phyloP scores from a whole-genome alignment of 1,140 invertebrate species.

The Hetaerina americana region DNA sequence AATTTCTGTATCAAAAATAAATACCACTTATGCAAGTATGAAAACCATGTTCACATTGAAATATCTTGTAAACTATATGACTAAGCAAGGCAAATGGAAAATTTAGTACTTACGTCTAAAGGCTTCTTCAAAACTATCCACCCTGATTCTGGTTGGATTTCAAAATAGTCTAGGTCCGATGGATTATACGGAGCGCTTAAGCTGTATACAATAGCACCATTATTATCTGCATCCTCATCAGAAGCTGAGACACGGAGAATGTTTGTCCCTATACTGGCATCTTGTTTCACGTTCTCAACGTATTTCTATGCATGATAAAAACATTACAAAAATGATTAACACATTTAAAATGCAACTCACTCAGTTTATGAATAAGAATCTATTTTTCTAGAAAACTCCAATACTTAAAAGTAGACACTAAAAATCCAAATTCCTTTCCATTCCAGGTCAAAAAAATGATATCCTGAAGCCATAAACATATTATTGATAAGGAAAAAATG shows the following conservation, averaged over 20 bases:
- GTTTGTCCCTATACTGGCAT: constrained; percentile 88
- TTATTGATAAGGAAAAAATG: too few species aligned
- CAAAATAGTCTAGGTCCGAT: constrained; percentile 83
- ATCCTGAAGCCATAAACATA: too few species aligned
- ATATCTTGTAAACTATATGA: neutral
- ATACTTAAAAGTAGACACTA: too few species aligned
- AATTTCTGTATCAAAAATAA: neutral
- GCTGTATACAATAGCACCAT: constrained; percentile 87
- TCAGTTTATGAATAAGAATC: too few species aligned
- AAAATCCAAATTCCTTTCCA: too few species aligned
- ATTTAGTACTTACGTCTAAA: constrained; percentile 74
- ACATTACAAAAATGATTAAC: too few species aligned
- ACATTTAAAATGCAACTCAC: too few species aligned
- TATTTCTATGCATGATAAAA: too few species aligned
- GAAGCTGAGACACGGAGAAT: constrained; percentile 86
- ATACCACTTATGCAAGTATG: neutral
- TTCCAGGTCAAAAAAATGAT: too few species aligned
- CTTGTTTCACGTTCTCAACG: constrained; percentile 92
- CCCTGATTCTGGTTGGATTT: constrained; percentile 88
- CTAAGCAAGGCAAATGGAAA: constrained; percentile 15
- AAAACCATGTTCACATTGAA: neutral
- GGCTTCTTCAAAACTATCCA: constrained; percentile 91
- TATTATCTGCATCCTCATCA: constrained; percentile 91
- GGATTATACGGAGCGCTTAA: constrained; percentile 72
- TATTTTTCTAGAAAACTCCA: too few species aligned